A percentile compares a stretch with the other conserved stretches of the same genome.
Evolutionary conservation across 2,113 vertebrate species (phyloP).

Genomic region (Loxodonta africana): DNA sequence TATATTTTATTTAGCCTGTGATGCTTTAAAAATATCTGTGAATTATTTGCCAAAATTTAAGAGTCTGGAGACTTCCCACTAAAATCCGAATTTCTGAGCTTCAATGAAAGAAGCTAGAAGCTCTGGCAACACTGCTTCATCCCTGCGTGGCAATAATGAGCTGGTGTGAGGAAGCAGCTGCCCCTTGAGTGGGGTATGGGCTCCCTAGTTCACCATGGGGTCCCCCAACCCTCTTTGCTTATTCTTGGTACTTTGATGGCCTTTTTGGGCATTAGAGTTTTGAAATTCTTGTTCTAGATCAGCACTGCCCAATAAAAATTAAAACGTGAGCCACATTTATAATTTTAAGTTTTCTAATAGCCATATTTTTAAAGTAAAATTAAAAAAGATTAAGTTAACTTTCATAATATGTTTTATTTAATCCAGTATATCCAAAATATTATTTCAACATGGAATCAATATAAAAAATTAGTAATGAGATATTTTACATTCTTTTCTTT

Average conservation of each 20-base stretch:
- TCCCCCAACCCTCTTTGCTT: not conserved
- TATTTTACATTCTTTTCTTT: not conserved
- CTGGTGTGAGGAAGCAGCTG: not conserved
- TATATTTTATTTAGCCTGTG: not conserved
- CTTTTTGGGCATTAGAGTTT: not conserved
- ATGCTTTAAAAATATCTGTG: not conserved
- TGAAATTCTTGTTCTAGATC: not conserved
- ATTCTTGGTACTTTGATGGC: not conserved
- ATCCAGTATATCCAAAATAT: not conserved
- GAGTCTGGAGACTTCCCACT: not conserved
- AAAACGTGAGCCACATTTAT: not conserved
- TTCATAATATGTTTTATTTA: slow-evolving; percentile 41
- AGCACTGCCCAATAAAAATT: not conserved
- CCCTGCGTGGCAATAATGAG: not conserved
- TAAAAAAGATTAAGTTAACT: slow-evolving; percentile 13
- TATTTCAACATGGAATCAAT: not conserved
- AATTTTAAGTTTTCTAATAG: not conserved
- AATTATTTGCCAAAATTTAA: not conserved
- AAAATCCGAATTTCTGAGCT: not conserved
- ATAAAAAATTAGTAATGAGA: not conserved
- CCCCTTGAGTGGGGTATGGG: not conserved
- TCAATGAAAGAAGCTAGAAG: not conserved
- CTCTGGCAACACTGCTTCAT: not conserved
- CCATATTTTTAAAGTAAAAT: not conserved
- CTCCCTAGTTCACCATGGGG: not conserved